Evolutionary conservation across 1,140 invertebrate species (phyloP), one percentile per base, ranked within the genome.

Genomic region (Dufourea novaeangliae): DNA sequence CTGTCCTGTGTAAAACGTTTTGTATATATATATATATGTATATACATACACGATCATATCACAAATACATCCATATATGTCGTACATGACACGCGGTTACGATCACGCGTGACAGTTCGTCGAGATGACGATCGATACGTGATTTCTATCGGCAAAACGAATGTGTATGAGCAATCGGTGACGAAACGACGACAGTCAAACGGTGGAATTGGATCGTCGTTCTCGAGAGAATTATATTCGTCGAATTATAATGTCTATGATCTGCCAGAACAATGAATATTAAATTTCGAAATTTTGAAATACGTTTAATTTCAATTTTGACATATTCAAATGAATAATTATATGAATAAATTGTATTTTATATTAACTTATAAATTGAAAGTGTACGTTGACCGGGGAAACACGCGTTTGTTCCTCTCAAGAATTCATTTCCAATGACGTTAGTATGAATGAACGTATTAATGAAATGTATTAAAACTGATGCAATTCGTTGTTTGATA

Each of bases 1-100:
- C 64, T 85, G 74, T 84, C 72, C 82, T 77, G 82, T 84, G 83
- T 80, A 78, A 76, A 81, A 85, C 81, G 77, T 80, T 79, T 50
- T 56, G 57, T 67, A 64, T 70, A 59, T 75, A 67, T 44, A 63
- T 41, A 76, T 22, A 62, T 70, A 69, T 46, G n/a, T 46, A 52
- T 72, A 63, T 25, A 63, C 29, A 70, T 50, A 22, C 32, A 62
- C 57, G 25, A 6, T 32, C 27, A 32, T 20, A 57, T n/a, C n/a
- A n/a, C n/a, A 22, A 29, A 78, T 72, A 78, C 29, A 22, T 63
- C 52, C 12, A 56, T 8, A 59, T n/a, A 54, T 44, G 52, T 71
- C 66, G 56, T 61, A 41, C 20, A 57, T 62, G 74, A 70, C 74
- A 34, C 67, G 27, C 20, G n/a, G 27, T 56, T 27, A 56, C 12